Evolutionary conservation across 2,797 vertebrate species (phyloP).

Genomic region (Momotus momota): DNA sequence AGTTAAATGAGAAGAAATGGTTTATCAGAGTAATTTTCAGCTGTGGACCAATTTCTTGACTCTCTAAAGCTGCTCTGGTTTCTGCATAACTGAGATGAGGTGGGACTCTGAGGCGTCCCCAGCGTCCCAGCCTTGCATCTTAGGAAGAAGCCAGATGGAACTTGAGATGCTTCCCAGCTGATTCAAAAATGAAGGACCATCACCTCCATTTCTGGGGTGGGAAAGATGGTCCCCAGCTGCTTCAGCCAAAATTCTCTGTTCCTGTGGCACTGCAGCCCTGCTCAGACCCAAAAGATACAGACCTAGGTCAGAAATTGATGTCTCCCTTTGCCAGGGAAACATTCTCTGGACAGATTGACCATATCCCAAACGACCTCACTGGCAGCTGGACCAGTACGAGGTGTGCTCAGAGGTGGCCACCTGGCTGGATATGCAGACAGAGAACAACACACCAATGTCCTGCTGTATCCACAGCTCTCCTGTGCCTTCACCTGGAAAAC

Average conservation of each 20-base stretch:
- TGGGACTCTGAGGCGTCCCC: neutral
- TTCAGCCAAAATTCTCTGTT: neutral
- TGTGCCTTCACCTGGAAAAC: neutral
- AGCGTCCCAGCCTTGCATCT: rapidly evolving
- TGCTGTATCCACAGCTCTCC: neutral
- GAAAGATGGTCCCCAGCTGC: neutral
- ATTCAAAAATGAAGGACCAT: neutral
- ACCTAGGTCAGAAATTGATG: neutral
- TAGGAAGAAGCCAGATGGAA: neutral
- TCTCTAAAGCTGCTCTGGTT: neutral
- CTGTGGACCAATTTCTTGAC: neutral
- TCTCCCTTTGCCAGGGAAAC: neutral
- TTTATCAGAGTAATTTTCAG: neutral
- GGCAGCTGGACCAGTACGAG: neutral
- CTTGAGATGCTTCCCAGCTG: neutral
- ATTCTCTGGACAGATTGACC: neutral
- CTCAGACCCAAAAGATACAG: neutral
- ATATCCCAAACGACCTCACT: neutral
- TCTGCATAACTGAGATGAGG: neutral
- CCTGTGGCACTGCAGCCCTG: neutral
- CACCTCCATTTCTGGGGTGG: too few relatives aligned
- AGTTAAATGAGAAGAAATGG: neutral
- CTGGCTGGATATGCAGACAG: neutral
- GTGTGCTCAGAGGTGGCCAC: neutral
- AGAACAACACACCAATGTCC: neutral